Evolutionary conservation across 2,888 invertebrate genomes (phyloP).

Genomic region (Nipponacmea schrenckii): DNA sequence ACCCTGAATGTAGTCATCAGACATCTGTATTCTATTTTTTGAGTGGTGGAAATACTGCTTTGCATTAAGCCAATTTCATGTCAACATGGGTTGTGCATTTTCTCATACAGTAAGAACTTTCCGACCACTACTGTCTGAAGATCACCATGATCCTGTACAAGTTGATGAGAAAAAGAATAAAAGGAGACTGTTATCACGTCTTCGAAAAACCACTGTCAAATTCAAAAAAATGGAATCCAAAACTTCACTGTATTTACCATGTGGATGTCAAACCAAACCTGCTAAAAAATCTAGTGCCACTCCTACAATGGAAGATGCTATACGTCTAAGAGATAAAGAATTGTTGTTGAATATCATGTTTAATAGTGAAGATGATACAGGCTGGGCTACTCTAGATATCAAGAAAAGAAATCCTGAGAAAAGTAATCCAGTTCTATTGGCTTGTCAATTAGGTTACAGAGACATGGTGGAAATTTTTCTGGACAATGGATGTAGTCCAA

Average conservation of each 20-base stretch:
- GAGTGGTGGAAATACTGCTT: too few relatives aligned
- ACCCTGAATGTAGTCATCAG: too few relatives aligned
- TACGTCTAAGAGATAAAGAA: neutral
- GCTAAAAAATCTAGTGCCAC: neutral
- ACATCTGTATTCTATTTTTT: too few relatives aligned
- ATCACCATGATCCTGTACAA: neutral
- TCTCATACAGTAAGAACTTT: neutral
- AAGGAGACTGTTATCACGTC: neutral
- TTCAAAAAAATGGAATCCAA: slow-evolving; percentile 1
- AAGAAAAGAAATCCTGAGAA: neutral
- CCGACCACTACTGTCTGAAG: neutral
- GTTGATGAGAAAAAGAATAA: neutral
- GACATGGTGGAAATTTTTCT: slow-evolving; percentile 41
- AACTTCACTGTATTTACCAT: neutral
- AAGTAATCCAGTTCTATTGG: slow-evolving; percentile 37
- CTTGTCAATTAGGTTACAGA: slow-evolving; percentile 40
- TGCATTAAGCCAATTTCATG: neutral
- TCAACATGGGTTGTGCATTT: neutral
- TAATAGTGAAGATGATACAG: neutral
- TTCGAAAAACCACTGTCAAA: neutral
- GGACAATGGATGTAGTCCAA: slow-evolving; percentile 46
- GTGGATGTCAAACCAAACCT: neutral
- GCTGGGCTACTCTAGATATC: neutral
- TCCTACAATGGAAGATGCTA: neutral
- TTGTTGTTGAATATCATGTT: neutral